phyloP scores from a whole-genome alignment of 2,888 invertebrate genomes.

The Lacanobia wlatinum region DNA sequence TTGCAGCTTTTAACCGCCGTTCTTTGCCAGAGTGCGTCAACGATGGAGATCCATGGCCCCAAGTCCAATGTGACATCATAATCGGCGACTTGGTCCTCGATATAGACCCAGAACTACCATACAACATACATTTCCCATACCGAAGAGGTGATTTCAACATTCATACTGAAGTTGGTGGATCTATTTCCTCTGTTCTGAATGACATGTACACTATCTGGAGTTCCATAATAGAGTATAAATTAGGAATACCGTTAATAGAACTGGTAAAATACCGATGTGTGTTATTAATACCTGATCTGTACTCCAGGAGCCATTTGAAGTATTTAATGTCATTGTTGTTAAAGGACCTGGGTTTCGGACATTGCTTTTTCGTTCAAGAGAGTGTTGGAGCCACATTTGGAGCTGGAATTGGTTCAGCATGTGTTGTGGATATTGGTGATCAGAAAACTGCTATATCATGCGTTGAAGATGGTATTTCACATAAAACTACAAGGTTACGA shows the following conservation, averaged over 20 bases:
- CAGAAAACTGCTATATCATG: constrained; percentile 99
- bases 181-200: constrained; percentile 95
- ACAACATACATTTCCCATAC: constrained; percentile 97
- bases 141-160: constrained; percentile 96
- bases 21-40: constrained; percentile 93
- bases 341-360: constrained; percentile 95
- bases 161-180: constrained; percentile 96
- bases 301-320: constrained; percentile 95
- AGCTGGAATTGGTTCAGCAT: constrained; percentile 93
- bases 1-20: constrained; percentile 96
- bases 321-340: constrained; percentile 95
- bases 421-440: constrained; percentile 98
- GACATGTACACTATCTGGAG: constrained; percentile 98
- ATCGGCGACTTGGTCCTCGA: constrained; percentile 95
- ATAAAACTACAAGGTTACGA: constrained; percentile 95
- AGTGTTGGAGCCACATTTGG: constrained; percentile 89
- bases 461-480: constrained; percentile 98
- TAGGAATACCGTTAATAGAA: constrained; percentile 93
- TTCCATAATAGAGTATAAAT: constrained; percentile 93
- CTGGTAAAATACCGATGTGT: constrained; percentile 96
- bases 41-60: constrained; percentile 91
- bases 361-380: constrained; percentile 96
- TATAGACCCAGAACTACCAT: constrained; percentile 93
- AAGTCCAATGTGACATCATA: constrained; percentile 92
- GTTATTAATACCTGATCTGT: constrained; percentile 97